A percentile compares a stretch with the other conserved stretches of the same genome.
phyloP scores from a whole-genome alignment of 2,888 invertebrate genomes.

The Drosophila stalkeri region DNA sequence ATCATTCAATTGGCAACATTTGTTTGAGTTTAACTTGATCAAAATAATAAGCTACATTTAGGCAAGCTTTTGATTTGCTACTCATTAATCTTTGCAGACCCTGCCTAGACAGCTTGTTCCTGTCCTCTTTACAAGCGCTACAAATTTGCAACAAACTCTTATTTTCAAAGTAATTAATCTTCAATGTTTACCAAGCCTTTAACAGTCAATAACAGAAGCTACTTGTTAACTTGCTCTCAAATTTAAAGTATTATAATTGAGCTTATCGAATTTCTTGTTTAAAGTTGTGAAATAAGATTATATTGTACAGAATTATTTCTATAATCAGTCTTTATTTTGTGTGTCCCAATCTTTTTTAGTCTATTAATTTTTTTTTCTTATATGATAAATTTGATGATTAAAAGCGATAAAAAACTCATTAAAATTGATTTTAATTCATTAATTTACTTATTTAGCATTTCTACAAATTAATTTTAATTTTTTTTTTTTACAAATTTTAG shows the following conservation, averaged over 20 bases:
- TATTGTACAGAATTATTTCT: background rate
- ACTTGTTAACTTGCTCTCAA: background rate
- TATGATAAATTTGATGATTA: too few relatives aligned
- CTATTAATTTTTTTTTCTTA: too few relatives aligned
- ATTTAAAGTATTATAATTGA: background rate
- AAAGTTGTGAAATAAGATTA: background rate
- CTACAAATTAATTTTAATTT: background rate
- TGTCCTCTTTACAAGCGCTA: background rate
- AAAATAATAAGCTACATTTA: background rate
- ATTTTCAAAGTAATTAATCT: background rate
- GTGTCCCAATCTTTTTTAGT: too few relatives aligned
- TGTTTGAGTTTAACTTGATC: background rate
- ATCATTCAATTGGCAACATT: background rate
- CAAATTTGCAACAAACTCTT: background rate
- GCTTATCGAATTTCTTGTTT: background rate
- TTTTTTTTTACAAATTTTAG: too few relatives aligned
- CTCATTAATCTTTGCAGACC: background rate
- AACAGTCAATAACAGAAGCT: background rate
- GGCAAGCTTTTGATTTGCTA: background rate
- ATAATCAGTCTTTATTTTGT: background rate
- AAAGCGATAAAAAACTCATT: background rate
- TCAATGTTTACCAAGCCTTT: background rate
- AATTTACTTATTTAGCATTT: background rate
- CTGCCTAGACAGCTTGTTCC: background rate
- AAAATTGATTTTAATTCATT: background rate